phyloP scores from a whole-genome alignment of 1,140 invertebrate species.

The Globodera rostochiensis region DNA sequence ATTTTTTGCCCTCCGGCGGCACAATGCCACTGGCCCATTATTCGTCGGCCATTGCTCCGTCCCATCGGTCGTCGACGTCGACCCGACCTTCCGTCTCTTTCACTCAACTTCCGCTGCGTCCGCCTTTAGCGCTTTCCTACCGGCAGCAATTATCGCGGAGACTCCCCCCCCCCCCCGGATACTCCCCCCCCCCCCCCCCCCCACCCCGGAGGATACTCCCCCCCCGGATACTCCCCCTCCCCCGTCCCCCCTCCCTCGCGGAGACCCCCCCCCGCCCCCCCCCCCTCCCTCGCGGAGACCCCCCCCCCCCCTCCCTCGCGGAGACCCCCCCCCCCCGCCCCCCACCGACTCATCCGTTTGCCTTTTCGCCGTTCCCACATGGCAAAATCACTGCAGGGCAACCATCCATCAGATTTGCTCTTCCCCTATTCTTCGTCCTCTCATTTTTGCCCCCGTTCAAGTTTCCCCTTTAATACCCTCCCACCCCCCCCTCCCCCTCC shows the following conservation, averaged over 20 bases:
- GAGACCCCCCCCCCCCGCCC: no score
- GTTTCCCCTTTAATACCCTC: background rate
- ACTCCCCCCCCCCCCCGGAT: background rate
- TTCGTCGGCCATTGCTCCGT: conserved; percentile 1
- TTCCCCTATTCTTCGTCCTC: background rate
- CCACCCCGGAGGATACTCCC: no score
- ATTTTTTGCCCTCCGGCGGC: background rate
- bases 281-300: no score
- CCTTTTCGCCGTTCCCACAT: background rate
- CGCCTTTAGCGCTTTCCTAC: background rate
- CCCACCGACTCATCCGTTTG: background rate
- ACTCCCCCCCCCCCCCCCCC: no score
- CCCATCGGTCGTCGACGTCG: no score
- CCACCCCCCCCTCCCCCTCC: no score
- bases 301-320: no score
- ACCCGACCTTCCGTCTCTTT: background rate
- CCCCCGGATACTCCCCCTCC: background rate
- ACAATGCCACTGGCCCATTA: background rate
- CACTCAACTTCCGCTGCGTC: background rate
- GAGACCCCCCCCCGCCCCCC: background rate
- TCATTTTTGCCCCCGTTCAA: background rate
- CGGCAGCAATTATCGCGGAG: background rate
- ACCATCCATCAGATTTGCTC: background rate
- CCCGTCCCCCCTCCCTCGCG: no score
- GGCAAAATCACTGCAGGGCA: background rate